Evolutionary conservation across 1,140 invertebrate species (phyloP), one percentile per base, ranked within the genome.

Genomic region (Parasteatoda tepidariorum): DNA sequence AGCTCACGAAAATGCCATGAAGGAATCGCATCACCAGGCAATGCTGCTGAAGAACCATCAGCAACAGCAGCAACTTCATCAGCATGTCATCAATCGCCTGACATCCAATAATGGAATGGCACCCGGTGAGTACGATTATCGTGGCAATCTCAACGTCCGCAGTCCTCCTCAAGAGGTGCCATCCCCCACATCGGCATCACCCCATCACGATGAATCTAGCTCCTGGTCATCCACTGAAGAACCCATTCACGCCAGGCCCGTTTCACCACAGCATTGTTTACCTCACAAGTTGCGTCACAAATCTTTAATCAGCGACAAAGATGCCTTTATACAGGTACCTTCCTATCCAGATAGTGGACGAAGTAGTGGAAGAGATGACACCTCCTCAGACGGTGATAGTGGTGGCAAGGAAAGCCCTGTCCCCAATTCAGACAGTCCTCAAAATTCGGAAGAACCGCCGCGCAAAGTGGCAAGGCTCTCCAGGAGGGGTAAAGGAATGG

Each of bases 241-340:
- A 57, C 61, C 75, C 26, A 78, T 85, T 66, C 57, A 84, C 38
- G 48, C 83, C 48, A 33, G 30, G 18, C 9, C 38, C 18, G 9
- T 13, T 18, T 48, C 38, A 48, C 70, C 76, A 13, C 78, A 81
- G 7, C 59, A 76, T 86, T 92, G 92, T 85, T 88, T 97, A 84
- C 96, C 96, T 0, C 93, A 96, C 85, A 97, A 97, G 88, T 90
- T 97, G 71, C 92, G 96, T 85, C 96, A 98, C 91, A 98, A 97
- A 88, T 94, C 93, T n/a, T 93, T 95, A 86, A 91, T 96, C 61
- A 95, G 94, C 0, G 68, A 85, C 22, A 73, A 81, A 31, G 78
- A 83, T 5, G 28, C 54, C 33, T 75, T 24, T 24, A 55, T 33
- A 6, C 11, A 15, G 7, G 31, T 61, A 7, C 24, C 57, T 9